Evolutionary conservation across 2,113 vertebrate genomes (phyloP), one percentile per base, ranked within the genome.

Genomic region (Trichomycterus rosablanca): DNA sequence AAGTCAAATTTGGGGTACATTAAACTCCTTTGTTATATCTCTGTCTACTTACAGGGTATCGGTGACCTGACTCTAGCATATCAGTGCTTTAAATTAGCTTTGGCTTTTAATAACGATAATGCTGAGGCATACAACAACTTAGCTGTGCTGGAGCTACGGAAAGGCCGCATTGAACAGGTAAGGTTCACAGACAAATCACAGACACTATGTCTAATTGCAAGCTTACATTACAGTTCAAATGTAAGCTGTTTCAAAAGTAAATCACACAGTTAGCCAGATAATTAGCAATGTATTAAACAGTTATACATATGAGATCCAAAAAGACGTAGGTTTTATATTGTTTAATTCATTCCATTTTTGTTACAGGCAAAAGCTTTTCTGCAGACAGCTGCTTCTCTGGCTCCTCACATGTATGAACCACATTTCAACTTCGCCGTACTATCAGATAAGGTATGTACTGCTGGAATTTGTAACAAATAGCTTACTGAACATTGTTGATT

Each of bases 61-160:
- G 93, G 91, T 24, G 96, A 99, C 45, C 70, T 85, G 59, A 90
- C 76, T 32, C 75, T 99, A 83, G 93, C 94, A 57, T 90, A 92
- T 65, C 96, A 97, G 78, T 97, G 94, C 81, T 94, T 96, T 78
- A 89, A 88, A 81, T 83, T 98, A 48, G 82, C 94, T 0, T 79
- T 99, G 74, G 86, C 90, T 69, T 91, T 90, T 78, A 93, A 93
- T 68, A 98, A 97, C 0, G 63, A 91, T 69, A 90, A 95, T 0
- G 91, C 94, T 0, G 95, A 98, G 73, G 92, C 96, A 48, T 97
- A 94, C 74, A 99, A 98, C 82, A 97, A 99, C 76, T 76, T 99
- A 74, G 93, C 94, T 0, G 91, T 97, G 54, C 80, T 99, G 78
- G 96, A 97, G 81, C 86, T 97, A 80, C 81, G 81, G 7, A 95